Percentiles rank a stretch among this genome's conserved stretches.
Conservation (phyloP, 2,797 vertebrate species). For the Enteromius viviparus region DNA sequence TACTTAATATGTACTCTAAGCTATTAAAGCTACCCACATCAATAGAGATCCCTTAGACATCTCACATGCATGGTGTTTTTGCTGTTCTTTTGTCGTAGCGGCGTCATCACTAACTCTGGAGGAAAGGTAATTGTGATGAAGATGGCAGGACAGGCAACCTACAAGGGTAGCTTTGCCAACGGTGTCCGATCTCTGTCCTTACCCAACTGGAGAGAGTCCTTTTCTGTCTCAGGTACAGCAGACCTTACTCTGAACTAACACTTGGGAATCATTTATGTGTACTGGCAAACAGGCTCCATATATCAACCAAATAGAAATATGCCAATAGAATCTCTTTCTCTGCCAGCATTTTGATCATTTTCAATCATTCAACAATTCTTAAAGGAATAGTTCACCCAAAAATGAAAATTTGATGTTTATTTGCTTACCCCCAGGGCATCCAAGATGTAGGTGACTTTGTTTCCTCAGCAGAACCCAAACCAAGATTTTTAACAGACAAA, state of each 20-base stretch:
- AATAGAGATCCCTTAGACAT: not conserved
- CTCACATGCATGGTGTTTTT: not conserved
- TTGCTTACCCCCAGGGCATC: too few species aligned
- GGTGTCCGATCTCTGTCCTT: slow-evolving; percentile 90
- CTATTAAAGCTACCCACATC: not conserved
- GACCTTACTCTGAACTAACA: not conserved
- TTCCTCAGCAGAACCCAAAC: too few species aligned
- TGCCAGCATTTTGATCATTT: not conserved
- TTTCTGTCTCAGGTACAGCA: slow-evolving; percentile 86
- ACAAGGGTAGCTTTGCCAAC: slow-evolving; percentile 87
- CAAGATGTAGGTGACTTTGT: too few species aligned
- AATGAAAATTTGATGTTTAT: too few species aligned
- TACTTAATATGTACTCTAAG: not conserved
- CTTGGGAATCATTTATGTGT: not conserved
- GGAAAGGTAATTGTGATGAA: slow-evolving; percentile 95
- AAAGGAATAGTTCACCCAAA: too few species aligned
- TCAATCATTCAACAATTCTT: not conserved
- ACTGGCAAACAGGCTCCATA: not conserved
- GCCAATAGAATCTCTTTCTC: not conserved
- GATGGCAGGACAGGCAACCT: slow-evolving; percentile 86
- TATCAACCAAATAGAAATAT: not conserved
- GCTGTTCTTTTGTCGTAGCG: slow-evolving; percentile 71
- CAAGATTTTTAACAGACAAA: too few species aligned
- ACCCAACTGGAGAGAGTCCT: slow-evolving; percentile 94
- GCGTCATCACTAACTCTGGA: slow-evolving; percentile 87